Evolutionary conservation across 2,113 vertebrate genomes (phyloP).

Genomic region (Oreotrochilus melanogaster): DNA sequence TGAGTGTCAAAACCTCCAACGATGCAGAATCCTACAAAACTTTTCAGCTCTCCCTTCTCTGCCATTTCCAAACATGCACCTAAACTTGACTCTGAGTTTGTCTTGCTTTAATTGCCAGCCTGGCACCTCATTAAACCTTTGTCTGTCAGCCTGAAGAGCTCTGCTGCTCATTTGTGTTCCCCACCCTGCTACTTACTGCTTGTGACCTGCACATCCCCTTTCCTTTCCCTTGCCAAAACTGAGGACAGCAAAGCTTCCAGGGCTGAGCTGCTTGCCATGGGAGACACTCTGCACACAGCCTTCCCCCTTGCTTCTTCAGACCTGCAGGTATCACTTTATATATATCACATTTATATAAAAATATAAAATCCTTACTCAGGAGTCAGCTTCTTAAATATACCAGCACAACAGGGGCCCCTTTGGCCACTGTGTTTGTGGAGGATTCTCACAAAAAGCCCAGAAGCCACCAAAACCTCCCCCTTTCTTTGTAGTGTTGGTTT

Average conservation of each 20-base stretch:
- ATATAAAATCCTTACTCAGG: not conserved
- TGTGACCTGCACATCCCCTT: rapidly evolving
- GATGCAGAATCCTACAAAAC: not conserved
- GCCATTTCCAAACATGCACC: not conserved
- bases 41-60: not conserved
- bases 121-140: not conserved
- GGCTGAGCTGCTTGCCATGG: not conserved
- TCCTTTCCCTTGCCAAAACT: not conserved
- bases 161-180: not conserved
- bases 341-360: too few species aligned
- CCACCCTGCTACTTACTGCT: not conserved
- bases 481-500: not conserved
- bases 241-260: too few species aligned
- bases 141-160: not conserved
- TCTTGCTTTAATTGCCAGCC: slow-evolving; percentile 2
- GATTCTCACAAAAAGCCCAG: not conserved
- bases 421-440: not conserved
- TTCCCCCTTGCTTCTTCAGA: not conserved
- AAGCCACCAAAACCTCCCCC: not conserved
- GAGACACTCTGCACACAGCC: not conserved
- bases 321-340: not conserved
- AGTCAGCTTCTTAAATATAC: not conserved
- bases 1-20: not conserved
- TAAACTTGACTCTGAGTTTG: not conserved
- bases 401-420: rapidly evolving